These are phyloP conservation scores for Diprion similis DNA, from an alignment of 1,140 invertebrate genomes.

Conservation along the genomic window DNA sequence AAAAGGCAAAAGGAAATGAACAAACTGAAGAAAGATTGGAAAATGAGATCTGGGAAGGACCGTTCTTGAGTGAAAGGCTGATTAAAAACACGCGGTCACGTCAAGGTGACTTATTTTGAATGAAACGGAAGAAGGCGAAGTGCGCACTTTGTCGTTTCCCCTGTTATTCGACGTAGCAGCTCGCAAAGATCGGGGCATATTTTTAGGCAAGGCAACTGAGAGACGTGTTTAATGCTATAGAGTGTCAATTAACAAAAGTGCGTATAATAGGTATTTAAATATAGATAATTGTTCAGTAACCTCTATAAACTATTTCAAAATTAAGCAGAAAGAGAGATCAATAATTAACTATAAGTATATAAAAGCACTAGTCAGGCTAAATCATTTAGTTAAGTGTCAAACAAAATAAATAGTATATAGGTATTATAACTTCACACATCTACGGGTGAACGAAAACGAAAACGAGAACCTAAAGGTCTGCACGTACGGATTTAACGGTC, in stretches of 20 bases:
- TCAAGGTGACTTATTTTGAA: too few relatives aligned
- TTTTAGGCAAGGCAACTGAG: too few relatives aligned
- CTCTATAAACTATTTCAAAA: background rate
- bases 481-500: slow-evolving; percentile 14
- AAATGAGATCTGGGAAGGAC: background rate
- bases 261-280: too few relatives aligned
- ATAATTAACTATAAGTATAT: background rate
- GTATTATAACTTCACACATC: background rate
- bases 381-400: background rate
- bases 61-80: background rate
- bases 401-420: background rate
- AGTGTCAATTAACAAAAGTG: too few relatives aligned
- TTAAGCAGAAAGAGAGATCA: background rate
- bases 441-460: slow-evolving; percentile 1
- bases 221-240: too few relatives aligned
- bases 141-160: too few relatives aligned
- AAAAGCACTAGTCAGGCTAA: background rate
- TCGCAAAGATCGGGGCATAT: too few relatives aligned
- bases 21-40: background rate
- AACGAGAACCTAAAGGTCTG: background rate
- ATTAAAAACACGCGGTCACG: background rate
- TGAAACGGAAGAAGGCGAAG: too few relatives aligned
- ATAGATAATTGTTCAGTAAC: background rate
- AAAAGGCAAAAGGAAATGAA: background rate
- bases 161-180: too few relatives aligned